Evolutionary conservation across 2,888 invertebrate species (phyloP).

Genomic region (Bhutanitis thaidina): DNA sequence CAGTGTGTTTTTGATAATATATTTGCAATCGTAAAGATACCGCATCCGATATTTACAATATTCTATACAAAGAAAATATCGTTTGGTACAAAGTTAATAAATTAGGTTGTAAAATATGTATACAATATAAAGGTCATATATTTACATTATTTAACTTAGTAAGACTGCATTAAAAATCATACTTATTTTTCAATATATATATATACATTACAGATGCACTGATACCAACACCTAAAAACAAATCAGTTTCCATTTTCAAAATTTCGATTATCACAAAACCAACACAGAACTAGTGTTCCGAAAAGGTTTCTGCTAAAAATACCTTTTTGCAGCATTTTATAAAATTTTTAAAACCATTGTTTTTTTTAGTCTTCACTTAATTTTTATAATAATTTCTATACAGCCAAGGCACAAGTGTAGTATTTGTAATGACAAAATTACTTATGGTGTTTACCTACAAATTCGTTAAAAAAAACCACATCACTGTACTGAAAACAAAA

Average conservation of each 20-base stretch:
- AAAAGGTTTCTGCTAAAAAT: neutral
- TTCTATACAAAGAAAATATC: constrained; percentile 29
- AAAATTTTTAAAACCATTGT: constrained; percentile 13
- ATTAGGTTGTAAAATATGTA: constrained; percentile 22
- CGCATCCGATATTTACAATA: constrained; percentile 44
- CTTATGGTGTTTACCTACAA: constrained; percentile 6
- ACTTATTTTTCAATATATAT: constrained; percentile 1
- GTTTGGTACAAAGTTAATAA: constrained; percentile 31
- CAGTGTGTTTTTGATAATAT: constrained; percentile 37
- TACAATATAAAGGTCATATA: constrained; percentile 9
- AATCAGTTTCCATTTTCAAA: neutral
- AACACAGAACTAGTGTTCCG: neutral
- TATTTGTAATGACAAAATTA: constrained; percentile 25
- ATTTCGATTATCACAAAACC: constrained; percentile 16
- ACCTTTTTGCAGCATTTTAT: neutral
- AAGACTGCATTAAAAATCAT: neutral
- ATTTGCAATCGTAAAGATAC: constrained; percentile 26
- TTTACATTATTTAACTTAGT: constrained; percentile 12
- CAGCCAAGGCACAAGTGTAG: constrained; percentile 74
- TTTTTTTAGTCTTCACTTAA: neutral
- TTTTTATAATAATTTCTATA: constrained; percentile 54
- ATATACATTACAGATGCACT: neutral
- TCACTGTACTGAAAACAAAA: constrained; percentile 14
- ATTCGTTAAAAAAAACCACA: constrained; percentile 21
- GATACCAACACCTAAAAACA: neutral